Conservation (phyloP, 2,797 vertebrate species). For the Anisognathus igniventris region DNA sequence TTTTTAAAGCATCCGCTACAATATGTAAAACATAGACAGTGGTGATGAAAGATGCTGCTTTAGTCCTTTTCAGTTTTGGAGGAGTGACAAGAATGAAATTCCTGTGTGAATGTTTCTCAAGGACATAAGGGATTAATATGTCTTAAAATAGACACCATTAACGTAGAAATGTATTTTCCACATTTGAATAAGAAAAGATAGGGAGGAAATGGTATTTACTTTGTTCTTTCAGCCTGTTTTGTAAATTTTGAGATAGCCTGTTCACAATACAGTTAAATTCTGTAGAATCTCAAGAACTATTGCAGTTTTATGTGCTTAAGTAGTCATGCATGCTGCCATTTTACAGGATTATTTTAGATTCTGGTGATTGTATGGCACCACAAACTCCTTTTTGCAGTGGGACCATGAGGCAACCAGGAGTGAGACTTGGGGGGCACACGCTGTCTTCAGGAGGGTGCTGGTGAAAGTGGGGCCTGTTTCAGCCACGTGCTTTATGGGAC, state of each 20-base stretch:
- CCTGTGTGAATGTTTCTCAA: neutral
- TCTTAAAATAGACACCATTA: conserved; percentile 1
- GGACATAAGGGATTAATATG: neutral
- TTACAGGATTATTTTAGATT: neutral
- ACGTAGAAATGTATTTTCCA: neutral
- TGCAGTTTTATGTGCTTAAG: neutral
- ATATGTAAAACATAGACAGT: neutral
- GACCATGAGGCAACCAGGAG: neutral
- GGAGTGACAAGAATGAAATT: conserved; percentile 10
- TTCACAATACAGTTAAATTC: neutral
- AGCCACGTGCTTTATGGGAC: rapidly evolving
- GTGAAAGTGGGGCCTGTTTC: neutral
- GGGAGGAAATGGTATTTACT: neutral
- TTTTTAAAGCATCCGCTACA: neutral
- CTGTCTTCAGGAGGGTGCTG: neutral
- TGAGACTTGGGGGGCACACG: rapidly evolving
- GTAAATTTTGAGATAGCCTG: neutral
- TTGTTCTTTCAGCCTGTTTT: neutral
- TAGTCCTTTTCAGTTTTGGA: neutral
- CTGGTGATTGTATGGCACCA: neutral
- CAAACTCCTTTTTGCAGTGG: neutral
- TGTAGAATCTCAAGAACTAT: neutral
- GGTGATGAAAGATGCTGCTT: neutral
- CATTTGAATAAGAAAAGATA: neutral
- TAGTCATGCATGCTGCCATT: neutral